Conservation (phyloP, 2,797 vertebrate genomes). For the Carduelis carduelis region DNA sequence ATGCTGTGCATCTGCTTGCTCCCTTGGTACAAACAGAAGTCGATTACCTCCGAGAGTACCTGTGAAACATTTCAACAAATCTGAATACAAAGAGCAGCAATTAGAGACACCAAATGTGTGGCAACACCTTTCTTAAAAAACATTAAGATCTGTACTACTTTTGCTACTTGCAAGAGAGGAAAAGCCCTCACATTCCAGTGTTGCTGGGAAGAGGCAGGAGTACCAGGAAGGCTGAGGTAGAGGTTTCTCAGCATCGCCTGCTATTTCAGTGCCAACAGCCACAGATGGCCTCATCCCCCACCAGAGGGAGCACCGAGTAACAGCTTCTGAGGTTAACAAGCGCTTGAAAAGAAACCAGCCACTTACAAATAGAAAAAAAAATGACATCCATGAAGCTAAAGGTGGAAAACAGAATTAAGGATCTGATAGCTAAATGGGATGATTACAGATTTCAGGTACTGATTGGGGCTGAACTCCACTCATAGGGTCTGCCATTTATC, state of each 20-base stretch:
- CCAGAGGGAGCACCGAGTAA: conserved; percentile 2
- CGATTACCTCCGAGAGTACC: neutral
- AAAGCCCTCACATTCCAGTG: neutral
- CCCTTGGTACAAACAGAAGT: neutral
- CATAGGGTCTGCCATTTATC: neutral
- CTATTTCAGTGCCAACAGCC: neutral
- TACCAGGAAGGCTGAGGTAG: neutral
- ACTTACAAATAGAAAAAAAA: neutral
- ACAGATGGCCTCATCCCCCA: neutral
- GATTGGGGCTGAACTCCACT: neutral
- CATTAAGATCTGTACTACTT: neutral
- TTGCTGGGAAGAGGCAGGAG: neutral
- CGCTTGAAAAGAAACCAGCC: neutral
- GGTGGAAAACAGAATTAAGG: neutral
- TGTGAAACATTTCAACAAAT: neutral
- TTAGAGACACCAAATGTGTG: accelerated
- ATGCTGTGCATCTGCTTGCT: neutral
- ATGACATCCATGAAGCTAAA: neutral
- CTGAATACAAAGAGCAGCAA: neutral
- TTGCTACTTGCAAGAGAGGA: neutral
- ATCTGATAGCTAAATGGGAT: neutral
- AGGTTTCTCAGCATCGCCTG: neutral
- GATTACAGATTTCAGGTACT: neutral
- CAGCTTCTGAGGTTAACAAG: neutral
- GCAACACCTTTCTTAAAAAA: accelerated